Conservation (phyloP, 2,113 vertebrate genomes). For the Electrona antarctica region DNA sequence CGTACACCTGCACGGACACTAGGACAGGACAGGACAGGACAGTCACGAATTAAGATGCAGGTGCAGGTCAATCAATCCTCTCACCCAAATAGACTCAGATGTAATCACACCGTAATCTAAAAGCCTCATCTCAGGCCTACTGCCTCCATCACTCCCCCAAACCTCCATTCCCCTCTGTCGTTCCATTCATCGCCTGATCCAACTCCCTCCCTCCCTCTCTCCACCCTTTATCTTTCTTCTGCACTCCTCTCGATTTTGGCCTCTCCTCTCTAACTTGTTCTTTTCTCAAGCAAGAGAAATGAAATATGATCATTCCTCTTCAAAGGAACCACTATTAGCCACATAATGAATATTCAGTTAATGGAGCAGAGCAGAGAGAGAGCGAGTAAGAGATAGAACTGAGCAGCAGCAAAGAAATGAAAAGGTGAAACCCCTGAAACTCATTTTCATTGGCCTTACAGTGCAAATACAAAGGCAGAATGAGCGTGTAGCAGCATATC, state of each 20-base stretch:
- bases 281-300: constrained; percentile 64
- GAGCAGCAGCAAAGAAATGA: constrained; percentile 48
- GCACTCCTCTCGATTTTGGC: background rate
- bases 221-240: constrained; percentile 11
- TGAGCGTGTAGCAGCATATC: constrained; percentile 12
- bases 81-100: constrained; percentile 58
- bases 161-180: constrained; percentile 43
- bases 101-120: constrained; percentile 68
- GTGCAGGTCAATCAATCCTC: constrained; percentile 66
- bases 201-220: constrained; percentile 45
- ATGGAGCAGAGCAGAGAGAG: constrained; percentile 56
- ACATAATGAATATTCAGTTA: constrained; percentile 75
- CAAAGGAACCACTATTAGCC: constrained; percentile 73
- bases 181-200: constrained; percentile 59
- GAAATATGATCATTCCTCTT: constrained; percentile 73
- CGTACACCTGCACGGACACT: no score
- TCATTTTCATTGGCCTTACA: constrained; percentile 23
- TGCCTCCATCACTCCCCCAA: constrained; percentile 27
- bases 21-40: constrained; percentile 1
- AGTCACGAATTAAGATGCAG: constrained; percentile 37
- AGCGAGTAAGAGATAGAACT: constrained; percentile 37
- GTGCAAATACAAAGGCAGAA: constrained; percentile 19
- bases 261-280: constrained; percentile 50
- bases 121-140: constrained; percentile 39
- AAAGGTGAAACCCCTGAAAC: constrained; percentile 44